Percentiles rank a stretch among this genome's conserved stretches.
phyloP scores from a whole-genome alignment of 2,888 invertebrate genomes.

The Sylvicola cinctus region DNA sequence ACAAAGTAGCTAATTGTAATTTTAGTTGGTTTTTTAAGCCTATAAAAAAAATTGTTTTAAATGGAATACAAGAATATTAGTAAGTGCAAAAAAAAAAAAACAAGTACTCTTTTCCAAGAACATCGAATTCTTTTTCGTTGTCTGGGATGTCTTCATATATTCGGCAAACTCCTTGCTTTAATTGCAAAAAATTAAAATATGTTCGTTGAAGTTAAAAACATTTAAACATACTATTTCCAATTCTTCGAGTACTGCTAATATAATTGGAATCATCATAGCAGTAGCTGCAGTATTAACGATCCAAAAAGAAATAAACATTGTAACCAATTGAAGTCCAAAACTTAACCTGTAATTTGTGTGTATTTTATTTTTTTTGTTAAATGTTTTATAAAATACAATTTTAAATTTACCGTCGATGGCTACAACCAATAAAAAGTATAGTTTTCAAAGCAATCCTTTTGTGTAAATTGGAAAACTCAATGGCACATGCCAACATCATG shows the following conservation, averaged over 20 bases:
- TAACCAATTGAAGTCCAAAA: constrained; percentile 66
- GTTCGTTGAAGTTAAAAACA: too few relatives aligned
- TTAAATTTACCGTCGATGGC: constrained; percentile 36
- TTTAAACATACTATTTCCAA: constrained; percentile 42
- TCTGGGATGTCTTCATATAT: background rate
- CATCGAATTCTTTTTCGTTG: background rate
- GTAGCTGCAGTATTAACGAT: constrained; percentile 86
- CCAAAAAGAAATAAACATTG: constrained; percentile 93
- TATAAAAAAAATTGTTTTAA: constrained; percentile 10
- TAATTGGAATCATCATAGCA: constrained; percentile 87
- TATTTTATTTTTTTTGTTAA: constrained; percentile 1
- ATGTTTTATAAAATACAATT: constrained; percentile 1
- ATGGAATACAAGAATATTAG: constrained; percentile 18
- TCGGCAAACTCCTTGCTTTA: background rate
- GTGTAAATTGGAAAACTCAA: constrained; percentile 77
- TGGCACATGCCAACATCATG: constrained; percentile 72
- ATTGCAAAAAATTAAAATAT: too few relatives aligned
- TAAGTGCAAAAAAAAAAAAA: background rate
- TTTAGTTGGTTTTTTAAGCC: constrained; percentile 31
- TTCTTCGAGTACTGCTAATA: constrained; percentile 68
- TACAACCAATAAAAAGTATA: constrained; percentile 54
- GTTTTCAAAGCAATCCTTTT: constrained; percentile 69
- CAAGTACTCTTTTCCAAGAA: constrained; percentile 1
- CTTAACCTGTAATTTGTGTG: constrained; percentile 48
- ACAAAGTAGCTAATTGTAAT: constrained; percentile 53